Percentiles rank a stretch among this genome's conserved stretches.
phyloP scores from a whole-genome alignment of 37 sponge, comb jelly and placozoan species.

The Spongia lamella region DNA sequence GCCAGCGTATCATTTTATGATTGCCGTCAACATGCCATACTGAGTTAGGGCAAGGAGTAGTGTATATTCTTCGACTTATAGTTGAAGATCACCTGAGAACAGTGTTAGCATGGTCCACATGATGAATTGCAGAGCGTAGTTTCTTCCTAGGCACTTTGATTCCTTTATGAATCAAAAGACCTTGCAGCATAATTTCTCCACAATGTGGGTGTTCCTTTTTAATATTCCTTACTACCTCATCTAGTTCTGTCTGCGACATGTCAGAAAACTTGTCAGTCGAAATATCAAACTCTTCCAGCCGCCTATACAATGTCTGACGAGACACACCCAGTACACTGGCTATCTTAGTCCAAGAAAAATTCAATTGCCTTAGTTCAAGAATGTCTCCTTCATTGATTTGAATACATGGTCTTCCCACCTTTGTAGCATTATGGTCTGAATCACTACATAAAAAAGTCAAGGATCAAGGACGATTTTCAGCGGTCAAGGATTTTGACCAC shows the following conservation, averaged over 20 bases:
- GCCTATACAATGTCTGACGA: constrained; percentile 17
- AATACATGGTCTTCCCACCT: constrained; percentile 15
- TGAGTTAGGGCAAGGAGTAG: constrained; percentile 16
- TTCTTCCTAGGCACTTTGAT: constrained; percentile 16
- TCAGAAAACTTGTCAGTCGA: constrained; percentile 1
- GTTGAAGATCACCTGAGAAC: constrained; percentile 1
- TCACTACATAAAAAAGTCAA: too few relatives aligned
- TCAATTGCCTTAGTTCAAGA: constrained; percentile 2
- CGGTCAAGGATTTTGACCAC: too few relatives aligned
- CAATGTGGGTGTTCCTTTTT: constrained; percentile 15
- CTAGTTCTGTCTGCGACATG: constrained; percentile 1
- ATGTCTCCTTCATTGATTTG: neutral
- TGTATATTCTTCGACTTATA: constrained; percentile 29
- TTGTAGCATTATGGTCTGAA: too few relatives aligned
- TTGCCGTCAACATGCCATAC: constrained; percentile 50
- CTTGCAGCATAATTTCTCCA: constrained; percentile 38
- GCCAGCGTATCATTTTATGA: constrained; percentile 49
- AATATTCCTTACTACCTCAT: neutral
- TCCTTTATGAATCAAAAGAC: neutral
- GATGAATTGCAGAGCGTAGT: constrained; percentile 43
- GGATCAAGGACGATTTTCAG: too few relatives aligned
- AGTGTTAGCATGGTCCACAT: constrained; percentile 39
- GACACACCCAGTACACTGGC: constrained; percentile 6
- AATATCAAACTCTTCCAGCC: constrained; percentile 10
- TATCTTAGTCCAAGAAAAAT: too few relatives aligned